Evolutionary conservation across 2,797 vertebrate genomes (phyloP), one percentile per base, ranked within the genome.

Genomic region (Tokudaia muenninki): DNA sequence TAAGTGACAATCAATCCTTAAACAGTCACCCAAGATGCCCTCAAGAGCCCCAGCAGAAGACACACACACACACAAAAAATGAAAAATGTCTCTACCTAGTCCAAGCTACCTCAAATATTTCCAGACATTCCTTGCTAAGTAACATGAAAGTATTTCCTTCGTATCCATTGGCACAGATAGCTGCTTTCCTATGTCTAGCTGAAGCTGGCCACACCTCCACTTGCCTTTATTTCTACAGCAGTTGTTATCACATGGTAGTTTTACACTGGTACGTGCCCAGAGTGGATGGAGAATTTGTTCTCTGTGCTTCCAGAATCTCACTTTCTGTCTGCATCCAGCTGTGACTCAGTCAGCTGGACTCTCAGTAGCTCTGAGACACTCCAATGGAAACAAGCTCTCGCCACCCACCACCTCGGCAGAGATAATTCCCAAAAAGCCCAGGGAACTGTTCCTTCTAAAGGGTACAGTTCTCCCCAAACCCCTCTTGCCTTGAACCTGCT

Each of bases 291-390:
- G 26, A 10, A 86, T 81, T 90, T 78, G 44, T 72, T 91, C 74
- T 67, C 90, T 75, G 17, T 86, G 65, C 65, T 95, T 92, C 82
- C n/a, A 91, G 89, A 94, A 83, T 79, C 52, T 95, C 31, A 1
- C 6, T 90, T 96, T 50, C 75, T 59, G 41, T 91, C 55, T 96
- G 57, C 34, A 57, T 94, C 88, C 92, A 95, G 84, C n/a, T 55
- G 29, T 12, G 82, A 34, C 82, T 41, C 82, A 65, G 59, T 86
- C 91, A 94, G 90, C 37, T 4, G 44, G 81, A 31, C 81, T 61
- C 80, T 61, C 29, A 61, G 57, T 87, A 94, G 87, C 34, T 72
- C 29, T 59, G 26, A 61, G 80, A 59, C 21, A 47, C 59, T 92
- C 87, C 34, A 87, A 74, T 50, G 72, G 92, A 88, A 87, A 19